phyloP scores from a whole-genome alignment of 1,140 invertebrate species.

The Polypedilum pembai region DNA sequence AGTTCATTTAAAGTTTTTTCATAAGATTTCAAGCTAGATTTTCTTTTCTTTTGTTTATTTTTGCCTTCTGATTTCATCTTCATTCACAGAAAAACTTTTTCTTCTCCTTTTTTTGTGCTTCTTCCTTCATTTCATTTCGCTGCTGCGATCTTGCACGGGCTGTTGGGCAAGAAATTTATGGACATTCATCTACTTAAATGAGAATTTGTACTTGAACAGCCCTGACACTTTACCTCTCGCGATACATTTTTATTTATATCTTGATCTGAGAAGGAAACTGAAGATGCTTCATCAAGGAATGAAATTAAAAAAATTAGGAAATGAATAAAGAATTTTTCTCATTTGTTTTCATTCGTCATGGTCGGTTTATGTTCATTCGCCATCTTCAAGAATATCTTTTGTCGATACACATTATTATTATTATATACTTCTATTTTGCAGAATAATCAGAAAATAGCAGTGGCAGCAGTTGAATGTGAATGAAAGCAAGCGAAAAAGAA shows the following conservation, averaged over 20 bases:
- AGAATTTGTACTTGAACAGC: slow-evolving; percentile 7
- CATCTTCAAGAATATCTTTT: slow-evolving; percentile 2
- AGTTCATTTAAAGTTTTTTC: slow-evolving; percentile 19
- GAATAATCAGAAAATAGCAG: slow-evolving; percentile 6
- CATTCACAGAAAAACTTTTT: background rate
- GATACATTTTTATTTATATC: background rate
- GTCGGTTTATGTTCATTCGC: background rate
- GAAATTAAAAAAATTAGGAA: background rate
- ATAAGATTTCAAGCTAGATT: slow-evolving; percentile 12
- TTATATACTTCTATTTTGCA: background rate
- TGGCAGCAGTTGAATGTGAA: background rate
- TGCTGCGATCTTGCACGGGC: background rate
- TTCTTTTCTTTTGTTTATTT: background rate
- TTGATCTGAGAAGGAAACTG: background rate
- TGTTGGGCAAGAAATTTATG: slow-evolving; percentile 17
- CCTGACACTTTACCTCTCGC: slow-evolving; percentile 3
- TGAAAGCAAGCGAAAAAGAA: background rate
- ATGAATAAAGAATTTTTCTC: background rate
- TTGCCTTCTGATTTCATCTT: slow-evolving; percentile 3
- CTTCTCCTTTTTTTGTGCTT: background rate
- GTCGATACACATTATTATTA: slow-evolving; percentile 18
- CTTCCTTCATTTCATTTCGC: background rate
- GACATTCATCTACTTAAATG: slow-evolving; percentile 4
- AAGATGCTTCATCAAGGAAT: background rate
- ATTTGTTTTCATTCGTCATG: background rate